phyloP scores from a whole-genome alignment of 2,113 vertebrate genomes.

The Chlorocebus sabaeus region DNA sequence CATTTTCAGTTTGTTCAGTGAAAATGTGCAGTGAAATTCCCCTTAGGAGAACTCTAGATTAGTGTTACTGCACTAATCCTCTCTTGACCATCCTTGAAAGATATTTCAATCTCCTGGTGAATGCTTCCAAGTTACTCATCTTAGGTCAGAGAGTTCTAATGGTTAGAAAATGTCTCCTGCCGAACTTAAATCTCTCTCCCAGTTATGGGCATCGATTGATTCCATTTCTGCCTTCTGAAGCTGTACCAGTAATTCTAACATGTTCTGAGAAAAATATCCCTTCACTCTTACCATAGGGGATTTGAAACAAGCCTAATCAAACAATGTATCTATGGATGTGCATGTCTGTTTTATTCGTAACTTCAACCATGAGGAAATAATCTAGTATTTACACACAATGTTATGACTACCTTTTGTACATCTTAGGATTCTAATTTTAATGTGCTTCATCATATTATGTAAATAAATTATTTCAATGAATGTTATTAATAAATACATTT shows the following conservation, averaged over 20 bases:
- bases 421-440: slow-evolving; percentile 22
- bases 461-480: background rate
- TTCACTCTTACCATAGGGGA: background rate
- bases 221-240: slow-evolving; percentile 8
- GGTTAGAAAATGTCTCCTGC: background rate
- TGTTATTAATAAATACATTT: background rate
- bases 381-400: background rate
- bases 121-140: background rate
- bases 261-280: background rate
- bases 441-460: background rate
- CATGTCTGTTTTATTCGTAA: background rate
- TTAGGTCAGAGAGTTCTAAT: background rate
- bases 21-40: background rate
- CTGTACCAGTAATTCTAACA: background rate
- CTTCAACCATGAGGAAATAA: background rate
- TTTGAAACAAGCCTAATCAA: slow-evolving; percentile 30
- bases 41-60: background rate
- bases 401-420: background rate
- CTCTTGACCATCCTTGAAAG: background rate
- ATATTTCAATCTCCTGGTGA: background rate
- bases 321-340: background rate
- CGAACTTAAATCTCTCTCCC: background rate
- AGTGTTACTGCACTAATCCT: background rate
- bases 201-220: background rate
- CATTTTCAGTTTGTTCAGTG: slow-evolving; percentile 3